Evolutionary conservation across 2,113 vertebrate genomes (phyloP), one percentile per base, ranked within the genome.

Genomic region (Dascyllus trimaculatus): DNA sequence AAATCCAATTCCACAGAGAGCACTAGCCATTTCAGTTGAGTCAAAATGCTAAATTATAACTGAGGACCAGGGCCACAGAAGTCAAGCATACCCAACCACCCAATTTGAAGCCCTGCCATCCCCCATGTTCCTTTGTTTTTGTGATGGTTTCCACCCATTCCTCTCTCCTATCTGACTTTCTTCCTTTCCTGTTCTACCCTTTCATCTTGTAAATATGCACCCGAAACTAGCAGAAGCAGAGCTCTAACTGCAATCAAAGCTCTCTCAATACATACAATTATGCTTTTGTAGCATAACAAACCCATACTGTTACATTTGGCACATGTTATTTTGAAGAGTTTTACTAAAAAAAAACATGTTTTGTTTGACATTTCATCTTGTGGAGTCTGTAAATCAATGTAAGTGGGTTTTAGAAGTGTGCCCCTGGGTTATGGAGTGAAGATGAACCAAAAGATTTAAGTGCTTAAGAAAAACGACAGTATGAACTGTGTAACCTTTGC

Each of bases 1-100:
- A 80, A 86, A 86, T 82, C 69, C 71, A 88, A 89, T 87, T 80
- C 65, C 78, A 69, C 74, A 66, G 52, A 59, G 77, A 65, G 57
- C 56, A 49, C 29, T 57, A 57, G 57, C 25, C 60, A 85, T 81
- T 81, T 76, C 53, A 25, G 62, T 45, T 0, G 11, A 75, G 65
- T 85, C 76, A 62, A 56, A 85, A 79, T 60, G 43, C 64, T 79
- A 79, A 87, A 82, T 85, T 85, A 80, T 71, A 68, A 74, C 52
- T 19, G 7, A 69, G 53, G 54, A 56, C 74, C 56, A 65, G 73
- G 71, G 86, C 59, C 43, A 56, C 43, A 64, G 52, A 60, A 85
- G 85, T 82, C 85, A 87, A 79, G 78, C 3, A 26, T 14, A 62
- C 32, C 71, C 67, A 81, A 53, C 52, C 35, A 72, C 61, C 65